These are phyloP conservation scores for Cerastis leucographa DNA, from an alignment of 2,888 invertebrate genomes.

Conservation along the genomic window DNA sequence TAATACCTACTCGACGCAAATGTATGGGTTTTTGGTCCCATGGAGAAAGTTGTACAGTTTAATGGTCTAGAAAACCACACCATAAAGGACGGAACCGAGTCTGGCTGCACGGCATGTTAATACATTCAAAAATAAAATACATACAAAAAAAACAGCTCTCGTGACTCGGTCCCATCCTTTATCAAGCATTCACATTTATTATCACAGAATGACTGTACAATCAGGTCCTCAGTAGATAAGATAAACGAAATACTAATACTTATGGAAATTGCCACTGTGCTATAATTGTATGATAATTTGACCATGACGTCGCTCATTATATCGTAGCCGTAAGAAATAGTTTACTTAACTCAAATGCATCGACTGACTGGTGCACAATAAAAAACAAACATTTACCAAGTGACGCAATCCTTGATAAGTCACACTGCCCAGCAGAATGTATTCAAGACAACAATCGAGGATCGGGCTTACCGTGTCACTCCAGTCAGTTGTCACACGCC, in stretches of 20 bases:
- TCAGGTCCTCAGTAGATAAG: constrained; percentile 1
- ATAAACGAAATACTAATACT: neutral
- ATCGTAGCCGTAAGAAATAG: neutral
- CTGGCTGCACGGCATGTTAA: too few relatives aligned
- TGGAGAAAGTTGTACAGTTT: neutral
- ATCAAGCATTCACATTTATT: too few relatives aligned
- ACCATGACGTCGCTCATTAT: neutral
- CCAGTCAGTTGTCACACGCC: neutral
- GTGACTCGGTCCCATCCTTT: too few relatives aligned
- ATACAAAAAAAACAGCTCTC: too few relatives aligned
- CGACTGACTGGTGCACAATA: neutral
- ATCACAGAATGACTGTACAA: neutral
- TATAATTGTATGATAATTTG: neutral
- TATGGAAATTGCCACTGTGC: neutral
- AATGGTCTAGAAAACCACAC: too few relatives aligned
- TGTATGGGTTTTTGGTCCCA: neutral
- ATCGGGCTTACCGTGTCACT: neutral
- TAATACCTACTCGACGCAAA: neutral
- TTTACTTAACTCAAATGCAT: neutral
- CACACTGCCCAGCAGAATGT: neutral
- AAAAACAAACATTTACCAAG: neutral
- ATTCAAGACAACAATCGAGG: neutral
- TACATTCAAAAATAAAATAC: too few relatives aligned
- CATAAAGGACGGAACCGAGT: too few relatives aligned
- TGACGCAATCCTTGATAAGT: neutral